Conservation (phyloP, 23 tunicate genomes). For the Trididemnum clinides region DNA sequence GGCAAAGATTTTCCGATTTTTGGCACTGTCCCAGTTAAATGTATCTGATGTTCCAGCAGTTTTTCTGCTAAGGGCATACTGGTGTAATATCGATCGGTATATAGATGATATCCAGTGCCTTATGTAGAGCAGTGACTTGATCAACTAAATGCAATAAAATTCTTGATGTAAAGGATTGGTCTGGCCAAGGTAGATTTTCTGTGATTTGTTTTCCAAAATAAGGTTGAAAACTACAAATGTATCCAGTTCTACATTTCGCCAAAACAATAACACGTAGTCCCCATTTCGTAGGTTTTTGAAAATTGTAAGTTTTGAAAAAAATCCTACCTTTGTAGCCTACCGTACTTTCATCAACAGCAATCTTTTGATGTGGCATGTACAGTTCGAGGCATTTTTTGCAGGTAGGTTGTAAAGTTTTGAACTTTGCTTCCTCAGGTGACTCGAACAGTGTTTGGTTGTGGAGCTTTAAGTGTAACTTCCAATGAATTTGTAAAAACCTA, state of each 20-base stretch:
- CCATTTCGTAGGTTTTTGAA: too few species aligned
- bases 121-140: not conserved
- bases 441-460: slow-evolving; percentile 4
- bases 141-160: slow-evolving; percentile 16
- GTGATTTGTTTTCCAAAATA: slow-evolving; percentile 1
- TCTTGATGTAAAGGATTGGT: slow-evolving; percentile 1
- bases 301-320: slow-evolving; percentile 14
- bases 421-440: slow-evolving; percentile 13
- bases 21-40: slow-evolving; percentile 6
- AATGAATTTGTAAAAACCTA: too few species aligned
- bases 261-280: slow-evolving; percentile 3
- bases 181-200: not conserved
- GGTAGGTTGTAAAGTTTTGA: not conserved
- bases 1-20: not conserved
- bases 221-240: slow-evolving; percentile 8
- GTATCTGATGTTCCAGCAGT: slow-evolving; percentile 6
- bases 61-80: slow-evolving; percentile 3
- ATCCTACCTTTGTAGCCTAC: slow-evolving; percentile 18
- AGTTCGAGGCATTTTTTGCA: not conserved
- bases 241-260: not conserved
- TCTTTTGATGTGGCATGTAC: not conserved
- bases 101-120: slow-evolving; percentile 31
- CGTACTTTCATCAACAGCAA: slow-evolving; percentile 34
- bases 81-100: slow-evolving; percentile 33
- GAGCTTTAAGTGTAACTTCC: not conserved